phyloP scores from a whole-genome alignment of 2,797 vertebrate genomes.

The Lagodon rhomboides region DNA sequence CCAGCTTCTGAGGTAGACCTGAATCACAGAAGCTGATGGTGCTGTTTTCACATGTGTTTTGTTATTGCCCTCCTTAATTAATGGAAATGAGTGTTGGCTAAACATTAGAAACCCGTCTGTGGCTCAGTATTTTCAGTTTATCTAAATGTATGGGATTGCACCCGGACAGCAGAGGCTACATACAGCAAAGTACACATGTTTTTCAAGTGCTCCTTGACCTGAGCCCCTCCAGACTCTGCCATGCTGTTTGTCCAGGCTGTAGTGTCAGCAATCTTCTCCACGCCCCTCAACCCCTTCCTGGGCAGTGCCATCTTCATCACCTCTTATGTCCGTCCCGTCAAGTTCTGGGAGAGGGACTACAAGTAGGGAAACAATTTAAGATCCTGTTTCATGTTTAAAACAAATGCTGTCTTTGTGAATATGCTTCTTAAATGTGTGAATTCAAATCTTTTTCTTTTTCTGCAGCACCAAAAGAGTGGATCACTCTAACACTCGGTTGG shows the following conservation, averaged over 20 bases:
- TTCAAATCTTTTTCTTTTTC: not conserved
- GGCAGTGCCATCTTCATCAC: constrained; percentile 99
- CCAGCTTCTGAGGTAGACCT: not conserved
- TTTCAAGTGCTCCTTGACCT: constrained; percentile 84
- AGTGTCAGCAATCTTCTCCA: constrained; percentile 95
- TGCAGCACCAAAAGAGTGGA: constrained; percentile 96
- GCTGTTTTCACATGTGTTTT: constrained; percentile 6
- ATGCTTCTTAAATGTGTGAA: not conserved
- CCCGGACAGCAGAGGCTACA: not conserved
- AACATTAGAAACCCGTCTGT: not conserved
- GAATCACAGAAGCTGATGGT: no score
- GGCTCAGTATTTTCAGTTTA: not conserved
- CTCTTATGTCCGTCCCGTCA: constrained; percentile 96
- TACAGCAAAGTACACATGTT: not conserved
- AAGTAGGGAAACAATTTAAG: constrained; percentile 86
- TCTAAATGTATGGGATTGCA: not conserved
- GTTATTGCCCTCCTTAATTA: not conserved
- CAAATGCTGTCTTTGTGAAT: not conserved
- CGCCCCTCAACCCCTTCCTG: constrained; percentile 96
- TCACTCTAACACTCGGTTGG: constrained; percentile 97
- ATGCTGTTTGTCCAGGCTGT: constrained; percentile 97
- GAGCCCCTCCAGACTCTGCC: constrained; percentile 89
- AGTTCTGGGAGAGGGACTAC: constrained; percentile 99
- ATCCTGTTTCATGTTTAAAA: not conserved
- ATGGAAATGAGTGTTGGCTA: not conserved